Percentiles rank a stretch among this genome's conserved stretches.
These are phyloP conservation scores for Hydrocynus forskahlii DNA, from an alignment of 2,797 vertebrate species.

Conservation along the genomic window DNA sequence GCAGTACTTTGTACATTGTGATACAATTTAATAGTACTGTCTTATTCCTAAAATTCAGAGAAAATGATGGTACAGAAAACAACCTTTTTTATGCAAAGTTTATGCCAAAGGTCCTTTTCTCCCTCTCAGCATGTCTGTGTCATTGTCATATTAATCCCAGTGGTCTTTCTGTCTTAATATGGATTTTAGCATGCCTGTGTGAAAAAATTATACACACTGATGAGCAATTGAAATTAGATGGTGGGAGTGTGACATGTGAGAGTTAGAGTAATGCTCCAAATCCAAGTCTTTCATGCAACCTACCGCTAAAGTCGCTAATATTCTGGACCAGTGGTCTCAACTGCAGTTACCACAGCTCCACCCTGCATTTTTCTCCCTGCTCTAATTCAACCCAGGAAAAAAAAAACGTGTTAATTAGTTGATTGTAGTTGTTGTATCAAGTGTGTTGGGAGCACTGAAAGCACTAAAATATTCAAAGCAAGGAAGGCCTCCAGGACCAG, in stretches of 20 bases:
- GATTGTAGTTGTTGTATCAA: too few relatives aligned
- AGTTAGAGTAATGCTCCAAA: neutral
- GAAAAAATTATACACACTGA: neutral
- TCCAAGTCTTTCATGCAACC: neutral
- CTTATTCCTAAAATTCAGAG: too few relatives aligned
- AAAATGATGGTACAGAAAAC: neutral
- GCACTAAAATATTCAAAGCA: too few relatives aligned
- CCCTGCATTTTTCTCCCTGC: too few relatives aligned
- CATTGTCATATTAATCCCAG: neutral
- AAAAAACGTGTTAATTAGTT: too few relatives aligned
- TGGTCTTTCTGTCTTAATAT: slow-evolving; percentile 6
- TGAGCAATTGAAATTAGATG: neutral
- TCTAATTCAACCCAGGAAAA: too few relatives aligned
- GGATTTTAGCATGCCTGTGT: neutral
- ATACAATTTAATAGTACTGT: too few relatives aligned
- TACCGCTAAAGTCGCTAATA: neutral
- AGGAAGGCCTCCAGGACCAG: too few relatives aligned
- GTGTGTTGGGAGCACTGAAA: too few relatives aligned
- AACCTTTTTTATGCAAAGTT: neutral
- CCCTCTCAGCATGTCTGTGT: neutral
- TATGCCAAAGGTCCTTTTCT: neutral
- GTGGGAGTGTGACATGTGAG: neutral
- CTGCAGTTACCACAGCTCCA: too few relatives aligned
- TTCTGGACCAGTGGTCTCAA: neutral
- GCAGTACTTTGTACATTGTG: too few relatives aligned